phyloP scores from a whole-genome alignment of 92 coral and sea anemone species.

The Micromussa lordhowensis region DNA sequence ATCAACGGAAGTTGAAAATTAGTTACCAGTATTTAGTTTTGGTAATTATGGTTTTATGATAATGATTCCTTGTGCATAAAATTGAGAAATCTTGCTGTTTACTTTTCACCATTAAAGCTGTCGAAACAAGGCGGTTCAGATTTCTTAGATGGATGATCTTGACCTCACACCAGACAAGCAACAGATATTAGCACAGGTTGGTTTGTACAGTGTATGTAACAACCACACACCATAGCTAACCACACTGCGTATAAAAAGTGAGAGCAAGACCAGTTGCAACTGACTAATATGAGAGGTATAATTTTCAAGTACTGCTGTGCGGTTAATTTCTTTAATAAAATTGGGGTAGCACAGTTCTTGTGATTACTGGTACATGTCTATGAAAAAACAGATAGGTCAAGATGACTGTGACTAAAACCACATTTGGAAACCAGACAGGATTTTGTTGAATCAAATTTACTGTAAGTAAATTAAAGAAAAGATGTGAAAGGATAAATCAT shows the following conservation, averaged over 20 bases:
- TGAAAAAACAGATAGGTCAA: too few relatives aligned
- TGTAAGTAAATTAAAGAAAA: too few relatives aligned
- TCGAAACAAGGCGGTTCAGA: neutral
- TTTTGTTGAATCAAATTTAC: too few relatives aligned
- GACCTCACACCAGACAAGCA: constrained; percentile 16
- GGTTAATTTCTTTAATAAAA: neutral
- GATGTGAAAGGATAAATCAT: too few relatives aligned
- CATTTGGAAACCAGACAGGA: too few relatives aligned
- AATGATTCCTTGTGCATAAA: neutral
- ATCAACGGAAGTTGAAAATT: too few relatives aligned
- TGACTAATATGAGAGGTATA: neutral
- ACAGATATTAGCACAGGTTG: constrained; percentile 20
- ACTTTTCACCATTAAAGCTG: neutral
- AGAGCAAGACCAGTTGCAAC: neutral
- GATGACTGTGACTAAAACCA: too few relatives aligned
- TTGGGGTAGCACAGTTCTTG: neutral
- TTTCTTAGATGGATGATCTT: constrained; percentile 9
- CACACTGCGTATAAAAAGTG: neutral
- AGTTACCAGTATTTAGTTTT: neutral
- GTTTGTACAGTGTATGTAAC: neutral
- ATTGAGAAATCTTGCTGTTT: neutral
- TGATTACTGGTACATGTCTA: neutral
- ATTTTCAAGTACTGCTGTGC: neutral
- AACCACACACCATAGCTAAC: neutral
- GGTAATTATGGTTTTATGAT: neutral